Conservation (phyloP, 2,888 invertebrate species). For the Chydorus sphaericus region DNA sequence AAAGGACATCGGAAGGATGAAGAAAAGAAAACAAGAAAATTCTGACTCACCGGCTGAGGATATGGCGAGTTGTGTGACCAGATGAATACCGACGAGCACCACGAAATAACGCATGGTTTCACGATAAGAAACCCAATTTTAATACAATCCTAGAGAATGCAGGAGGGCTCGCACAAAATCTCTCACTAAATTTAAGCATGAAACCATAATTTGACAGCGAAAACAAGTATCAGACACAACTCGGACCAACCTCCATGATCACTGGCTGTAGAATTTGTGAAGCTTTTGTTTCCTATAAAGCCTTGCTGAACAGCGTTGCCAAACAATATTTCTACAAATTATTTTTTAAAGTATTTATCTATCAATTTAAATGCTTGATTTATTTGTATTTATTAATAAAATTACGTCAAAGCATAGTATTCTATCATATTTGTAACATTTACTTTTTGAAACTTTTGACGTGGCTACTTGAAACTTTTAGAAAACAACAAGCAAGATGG, state of each 20-base stretch:
- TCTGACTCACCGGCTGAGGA: not conserved
- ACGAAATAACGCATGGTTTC: not conserved
- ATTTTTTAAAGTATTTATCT: not conserved
- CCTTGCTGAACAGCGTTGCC: no score
- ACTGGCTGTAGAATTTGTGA: no score
- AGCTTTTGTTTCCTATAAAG: no score
- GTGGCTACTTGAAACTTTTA: not conserved
- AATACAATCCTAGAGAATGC: no score
- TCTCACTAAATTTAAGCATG: no score
- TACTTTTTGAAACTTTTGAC: not conserved
- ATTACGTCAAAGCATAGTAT: not conserved
- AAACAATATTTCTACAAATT: not conserved
- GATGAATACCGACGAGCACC: slow-evolving; percentile 1
- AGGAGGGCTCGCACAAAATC: no score
- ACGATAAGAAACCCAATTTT: not conserved
- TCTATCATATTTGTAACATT: no score
- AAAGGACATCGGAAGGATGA: not conserved
- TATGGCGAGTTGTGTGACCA: not conserved
- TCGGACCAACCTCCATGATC: no score
- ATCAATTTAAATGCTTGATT: not conserved
- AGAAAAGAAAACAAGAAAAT: not conserved
- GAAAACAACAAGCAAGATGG: not conserved
- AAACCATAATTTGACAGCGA: no score
- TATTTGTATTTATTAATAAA: not conserved
- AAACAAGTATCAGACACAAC: no score